These are phyloP conservation scores for Phrynocephalus versicolor DNA, from an alignment of 2,113 vertebrate genomes.

Conservation along the genomic window DNA sequence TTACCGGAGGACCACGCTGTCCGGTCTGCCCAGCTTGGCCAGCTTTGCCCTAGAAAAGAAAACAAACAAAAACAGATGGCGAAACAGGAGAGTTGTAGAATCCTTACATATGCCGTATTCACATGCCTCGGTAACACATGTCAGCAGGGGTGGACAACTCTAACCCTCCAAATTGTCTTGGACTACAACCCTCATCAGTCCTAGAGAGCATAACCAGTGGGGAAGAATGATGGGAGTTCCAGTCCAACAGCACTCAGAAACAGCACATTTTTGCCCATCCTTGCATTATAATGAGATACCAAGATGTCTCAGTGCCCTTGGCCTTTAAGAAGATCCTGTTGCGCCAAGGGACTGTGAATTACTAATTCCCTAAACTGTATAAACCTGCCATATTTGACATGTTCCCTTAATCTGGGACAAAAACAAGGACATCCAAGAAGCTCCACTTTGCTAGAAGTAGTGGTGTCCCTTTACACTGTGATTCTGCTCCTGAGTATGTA, in stretches of 20 bases:
- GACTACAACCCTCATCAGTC: neutral
- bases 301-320: neutral
- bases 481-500: neutral
- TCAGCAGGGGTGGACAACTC: neutral
- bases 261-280: neutral
- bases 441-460: neutral
- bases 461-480: neutral
- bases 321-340: neutral
- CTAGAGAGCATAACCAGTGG: neutral
- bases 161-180: neutral
- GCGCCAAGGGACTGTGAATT: neutral
- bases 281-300: neutral
- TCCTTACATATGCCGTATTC: neutral
- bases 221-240: no score
- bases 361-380: neutral
- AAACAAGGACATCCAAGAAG: neutral
- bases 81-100: no score
- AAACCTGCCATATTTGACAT: neutral
- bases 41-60: conserved; percentile 79
- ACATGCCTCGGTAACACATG: neutral
- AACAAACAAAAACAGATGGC: neutral
- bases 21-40: conserved; percentile 83
- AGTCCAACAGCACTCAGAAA: neutral
- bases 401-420: neutral
- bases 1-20: conserved; percentile 86